phyloP scores from a whole-genome alignment of 2,888 invertebrate species.

The Thecocarcelia acutangulata region DNA sequence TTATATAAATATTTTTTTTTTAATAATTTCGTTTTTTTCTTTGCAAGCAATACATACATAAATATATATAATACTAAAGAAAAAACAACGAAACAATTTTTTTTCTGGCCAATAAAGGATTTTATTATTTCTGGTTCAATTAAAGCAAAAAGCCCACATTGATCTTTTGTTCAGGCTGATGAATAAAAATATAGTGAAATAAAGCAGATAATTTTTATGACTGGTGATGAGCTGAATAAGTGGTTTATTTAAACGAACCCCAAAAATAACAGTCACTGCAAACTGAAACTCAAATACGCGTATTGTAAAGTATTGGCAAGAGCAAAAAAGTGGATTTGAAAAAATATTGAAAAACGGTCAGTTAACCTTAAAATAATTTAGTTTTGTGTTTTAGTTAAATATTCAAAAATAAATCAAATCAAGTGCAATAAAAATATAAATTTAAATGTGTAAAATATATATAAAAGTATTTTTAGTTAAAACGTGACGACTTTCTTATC shows the following conservation, averaged over 20 bases:
- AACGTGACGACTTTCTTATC: constrained; percentile 36
- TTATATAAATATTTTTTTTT: not conserved
- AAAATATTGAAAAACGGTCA: constrained; percentile 1
- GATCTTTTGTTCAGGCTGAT: constrained; percentile 36
- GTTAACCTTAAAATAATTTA: constrained; percentile 7
- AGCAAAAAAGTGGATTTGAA: not conserved
- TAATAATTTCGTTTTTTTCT: constrained; percentile 22
- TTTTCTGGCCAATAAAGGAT: constrained; percentile 42
- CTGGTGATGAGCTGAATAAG: constrained; percentile 1
- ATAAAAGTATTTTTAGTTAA: constrained; percentile 13
- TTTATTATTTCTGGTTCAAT: constrained; percentile 37
- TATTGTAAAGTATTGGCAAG: no score
- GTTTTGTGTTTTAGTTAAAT: not conserved
- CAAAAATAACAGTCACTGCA: not conserved
- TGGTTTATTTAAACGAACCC: constrained; percentile 12
- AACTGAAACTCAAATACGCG: not conserved
- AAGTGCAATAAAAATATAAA: not conserved
- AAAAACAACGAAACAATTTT: constrained; percentile 28
- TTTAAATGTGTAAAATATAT: not conserved
- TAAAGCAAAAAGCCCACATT: constrained; percentile 9
- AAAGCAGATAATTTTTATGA: constrained; percentile 8
- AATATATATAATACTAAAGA: not conserved
- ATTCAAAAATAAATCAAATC: not conserved
- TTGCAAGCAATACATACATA: not conserved
- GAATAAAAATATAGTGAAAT: not conserved